These are phyloP conservation scores for Netelia virgata DNA, from an alignment of 2,888 invertebrate species.

Conservation along the genomic window DNA sequence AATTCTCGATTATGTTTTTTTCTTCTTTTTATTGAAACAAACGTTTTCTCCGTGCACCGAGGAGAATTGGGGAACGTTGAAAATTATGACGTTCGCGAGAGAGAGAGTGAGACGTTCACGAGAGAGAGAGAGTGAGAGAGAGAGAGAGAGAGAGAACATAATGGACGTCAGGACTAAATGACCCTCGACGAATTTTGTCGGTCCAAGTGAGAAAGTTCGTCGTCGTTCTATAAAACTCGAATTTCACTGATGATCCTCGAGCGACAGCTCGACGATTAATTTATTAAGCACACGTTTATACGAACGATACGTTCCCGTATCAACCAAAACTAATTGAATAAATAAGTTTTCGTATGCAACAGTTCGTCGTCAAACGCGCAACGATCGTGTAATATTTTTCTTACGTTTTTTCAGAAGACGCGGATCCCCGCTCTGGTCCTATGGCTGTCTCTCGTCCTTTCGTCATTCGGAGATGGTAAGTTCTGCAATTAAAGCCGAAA, in stretches of 20 bases:
- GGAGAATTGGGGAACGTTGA: too few species aligned
- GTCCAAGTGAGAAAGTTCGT: conserved; percentile 45
- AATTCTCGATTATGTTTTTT: neutral
- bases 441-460: conserved; percentile 77
- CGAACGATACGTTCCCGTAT: conserved; percentile 13
- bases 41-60: too few species aligned
- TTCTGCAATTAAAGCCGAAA: conserved; percentile 40
- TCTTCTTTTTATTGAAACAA: too few species aligned
- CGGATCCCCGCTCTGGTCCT: conserved; percentile 78
- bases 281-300: conserved; percentile 1
- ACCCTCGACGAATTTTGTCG: neutral
- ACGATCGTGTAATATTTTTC: conserved; percentile 45
- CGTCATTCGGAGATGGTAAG: conserved; percentile 79
- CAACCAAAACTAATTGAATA: conserved; percentile 19
- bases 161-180: neutral
- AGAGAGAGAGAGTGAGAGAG: too few species aligned
- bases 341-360: conserved; percentile 15
- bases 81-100: too few species aligned
- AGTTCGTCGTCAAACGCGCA: neutral
- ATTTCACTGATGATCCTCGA: conserved; percentile 34
- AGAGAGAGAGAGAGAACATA: too few species aligned
- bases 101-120: too few species aligned
- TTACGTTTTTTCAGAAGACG: conserved; percentile 78
- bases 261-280: conserved; percentile 28
- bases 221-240: conserved; percentile 3